These are phyloP conservation scores for Paramisgurnus dabryanus DNA, from an alignment of 2,113 vertebrate species.

Conservation along the genomic window DNA sequence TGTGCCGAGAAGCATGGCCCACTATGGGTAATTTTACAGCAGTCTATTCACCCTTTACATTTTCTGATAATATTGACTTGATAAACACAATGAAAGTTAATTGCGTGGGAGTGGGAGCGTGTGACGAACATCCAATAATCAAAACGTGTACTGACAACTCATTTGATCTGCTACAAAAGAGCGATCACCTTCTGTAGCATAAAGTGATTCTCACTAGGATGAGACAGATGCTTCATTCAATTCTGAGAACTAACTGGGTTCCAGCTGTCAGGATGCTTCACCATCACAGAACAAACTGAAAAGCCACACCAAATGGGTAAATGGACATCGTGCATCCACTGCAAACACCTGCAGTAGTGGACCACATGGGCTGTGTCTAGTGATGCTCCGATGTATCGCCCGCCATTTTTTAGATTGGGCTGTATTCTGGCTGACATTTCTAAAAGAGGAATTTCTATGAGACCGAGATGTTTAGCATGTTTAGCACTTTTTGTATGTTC, in stretches of 20 bases:
- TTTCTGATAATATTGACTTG: constrained; percentile 6
- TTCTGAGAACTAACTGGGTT: constrained; percentile 13
- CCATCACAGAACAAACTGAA: constrained; percentile 25
- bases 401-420: too few species aligned
- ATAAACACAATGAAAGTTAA: background rate
- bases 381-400: too few species aligned
- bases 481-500: too few species aligned
- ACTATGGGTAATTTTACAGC: constrained; percentile 15
- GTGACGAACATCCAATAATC: background rate
- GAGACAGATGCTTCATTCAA: constrained; percentile 22
- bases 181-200: constrained; percentile 14
- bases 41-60: background rate
- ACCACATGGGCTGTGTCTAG: background rate
- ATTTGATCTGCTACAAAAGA: constrained; percentile 30
- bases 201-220: constrained; percentile 7
- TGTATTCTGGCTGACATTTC: too few species aligned
- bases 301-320: constrained; percentile 12
- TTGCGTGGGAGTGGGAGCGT: background rate
- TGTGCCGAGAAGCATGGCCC: constrained; percentile 21
- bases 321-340: background rate
- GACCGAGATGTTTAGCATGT: too few species aligned
- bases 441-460: too few species aligned
- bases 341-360: background rate
- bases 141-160: background rate
- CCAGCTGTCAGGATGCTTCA: constrained; percentile 11